Base-by-base conservation (phyloP, 2,797 vertebrate genomes). In the Leucoraja ocellata region DNA sequence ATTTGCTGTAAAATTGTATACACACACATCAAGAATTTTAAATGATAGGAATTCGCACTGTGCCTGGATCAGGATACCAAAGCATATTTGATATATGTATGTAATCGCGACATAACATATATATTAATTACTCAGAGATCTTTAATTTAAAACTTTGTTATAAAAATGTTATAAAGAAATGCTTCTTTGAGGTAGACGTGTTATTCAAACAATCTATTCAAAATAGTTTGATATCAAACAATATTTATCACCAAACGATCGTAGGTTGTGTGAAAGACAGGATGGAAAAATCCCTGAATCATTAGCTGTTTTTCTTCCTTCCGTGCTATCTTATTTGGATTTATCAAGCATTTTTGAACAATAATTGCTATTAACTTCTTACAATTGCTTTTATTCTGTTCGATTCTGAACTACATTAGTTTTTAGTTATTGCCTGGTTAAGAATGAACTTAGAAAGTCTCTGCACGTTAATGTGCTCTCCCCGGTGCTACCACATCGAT, bases 1-100 rank as follows among this genome's bases (percentile, higher is more conserved):
- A 9, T 74, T 91, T 28, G 10, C 71, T 25, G 25, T 92, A 73
- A 92, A 92, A 92, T 92, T 92, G 71, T 25, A 16, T 92, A 74
- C 71, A 92, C 23, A 74, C 23, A 74, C 28, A 1, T 76, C 46
- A 54, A 23, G 25, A 11, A 54, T 92, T 54, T 13, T 36, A 74
- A 46, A 74, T 54, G 1, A 36, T 54, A 54, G 39, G 65, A 74
- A 28, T 74, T 54, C 39, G n/a, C 39, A 54, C 9, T 25, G 68
- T 46, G 54, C 46, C 0, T 46, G 16, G 76, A 13, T 73, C 16
- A 76, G 4, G 54, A 63, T 84, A 61, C 25, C 25, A 61, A 61
- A n/a, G 23, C 21, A 92, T 13, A 46, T 54, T 74, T 76, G 39
- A 54, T 46, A 74, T 28, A 28, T 58, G 25, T 18, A 18, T 92